phyloP scores from a whole-genome alignment of 2,797 vertebrate species.

The Pelochelys cantorii region DNA sequence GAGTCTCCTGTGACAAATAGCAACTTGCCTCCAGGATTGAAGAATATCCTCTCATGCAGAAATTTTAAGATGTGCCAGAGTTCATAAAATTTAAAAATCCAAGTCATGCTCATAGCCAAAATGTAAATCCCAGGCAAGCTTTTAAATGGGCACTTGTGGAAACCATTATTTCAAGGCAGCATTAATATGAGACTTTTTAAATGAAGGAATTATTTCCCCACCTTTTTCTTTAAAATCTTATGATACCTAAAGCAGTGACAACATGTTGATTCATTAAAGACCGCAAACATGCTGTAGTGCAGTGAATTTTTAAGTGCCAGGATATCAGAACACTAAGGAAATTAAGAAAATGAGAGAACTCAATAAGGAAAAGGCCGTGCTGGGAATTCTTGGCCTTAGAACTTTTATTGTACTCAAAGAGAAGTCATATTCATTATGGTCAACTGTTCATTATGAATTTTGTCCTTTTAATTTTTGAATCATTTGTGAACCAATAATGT shows the following conservation, averaged over 20 bases:
- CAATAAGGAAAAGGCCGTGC: neutral
- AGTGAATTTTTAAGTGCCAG: neutral
- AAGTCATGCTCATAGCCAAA: neutral
- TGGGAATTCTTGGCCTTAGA: neutral
- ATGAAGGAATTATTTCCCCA: neutral
- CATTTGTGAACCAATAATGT: slow-evolving; percentile 36
- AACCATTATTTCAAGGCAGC: neutral
- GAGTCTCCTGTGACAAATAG: neutral
- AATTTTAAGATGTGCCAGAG: neutral
- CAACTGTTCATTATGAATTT: slow-evolving; percentile 24
- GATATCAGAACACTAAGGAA: neutral
- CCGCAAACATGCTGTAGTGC: rapidly evolving
- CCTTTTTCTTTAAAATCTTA: neutral
- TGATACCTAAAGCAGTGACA: neutral
- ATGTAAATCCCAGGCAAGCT: neutral
- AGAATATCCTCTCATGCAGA: neutral
- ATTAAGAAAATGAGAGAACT: neutral
- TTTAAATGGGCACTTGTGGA: neutral
- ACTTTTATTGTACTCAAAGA: slow-evolving; percentile 1
- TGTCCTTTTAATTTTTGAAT: slow-evolving; percentile 53
- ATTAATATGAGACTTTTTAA: neutral
- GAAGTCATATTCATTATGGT: slow-evolving; percentile 43
- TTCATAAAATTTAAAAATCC: neutral
- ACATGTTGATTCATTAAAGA: neutral
- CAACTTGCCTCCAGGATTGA: neutral